Conservation (phyloP, 2,113 vertebrate species). For the Daubentonia madagascariensis region DNA sequence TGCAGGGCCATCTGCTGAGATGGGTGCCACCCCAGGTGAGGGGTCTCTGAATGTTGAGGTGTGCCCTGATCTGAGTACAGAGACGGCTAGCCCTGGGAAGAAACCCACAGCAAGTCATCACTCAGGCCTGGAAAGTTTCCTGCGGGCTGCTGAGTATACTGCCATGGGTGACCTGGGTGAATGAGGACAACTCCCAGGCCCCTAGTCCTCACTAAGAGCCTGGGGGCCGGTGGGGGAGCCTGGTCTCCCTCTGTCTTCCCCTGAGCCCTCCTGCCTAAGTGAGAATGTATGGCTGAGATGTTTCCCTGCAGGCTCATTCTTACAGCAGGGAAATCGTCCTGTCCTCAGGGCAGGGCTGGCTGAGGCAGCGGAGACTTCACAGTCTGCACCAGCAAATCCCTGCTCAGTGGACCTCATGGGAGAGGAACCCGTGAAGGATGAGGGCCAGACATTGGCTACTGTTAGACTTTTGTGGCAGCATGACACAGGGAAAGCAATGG, state of each 20-base stretch:
- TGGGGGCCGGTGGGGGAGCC: background rate
- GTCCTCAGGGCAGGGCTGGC: background rate
- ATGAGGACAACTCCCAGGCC: background rate
- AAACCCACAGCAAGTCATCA: background rate
- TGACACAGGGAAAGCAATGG: no score
- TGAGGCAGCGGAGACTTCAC: background rate
- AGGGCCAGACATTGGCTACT: background rate
- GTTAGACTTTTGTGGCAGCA: no score
- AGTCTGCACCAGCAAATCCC: background rate
- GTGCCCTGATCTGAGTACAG: background rate
- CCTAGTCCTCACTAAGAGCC: background rate
- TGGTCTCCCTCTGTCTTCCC: no score
- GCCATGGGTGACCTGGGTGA: fast-evolving
- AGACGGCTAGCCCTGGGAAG: background rate
- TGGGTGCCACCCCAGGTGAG: no score
- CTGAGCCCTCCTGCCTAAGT: background rate
- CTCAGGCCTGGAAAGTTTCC: background rate
- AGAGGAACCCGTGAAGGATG: background rate
- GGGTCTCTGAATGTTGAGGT: background rate
- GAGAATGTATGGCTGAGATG: background rate
- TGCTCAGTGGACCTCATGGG: background rate
- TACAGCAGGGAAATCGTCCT: background rate
- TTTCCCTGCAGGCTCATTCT: background rate
- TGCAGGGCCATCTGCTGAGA: background rate
- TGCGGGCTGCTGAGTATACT: background rate